Evolutionary conservation across 2,797 vertebrate species (phyloP).

Genomic region (Urophycis tenuis): DNA sequence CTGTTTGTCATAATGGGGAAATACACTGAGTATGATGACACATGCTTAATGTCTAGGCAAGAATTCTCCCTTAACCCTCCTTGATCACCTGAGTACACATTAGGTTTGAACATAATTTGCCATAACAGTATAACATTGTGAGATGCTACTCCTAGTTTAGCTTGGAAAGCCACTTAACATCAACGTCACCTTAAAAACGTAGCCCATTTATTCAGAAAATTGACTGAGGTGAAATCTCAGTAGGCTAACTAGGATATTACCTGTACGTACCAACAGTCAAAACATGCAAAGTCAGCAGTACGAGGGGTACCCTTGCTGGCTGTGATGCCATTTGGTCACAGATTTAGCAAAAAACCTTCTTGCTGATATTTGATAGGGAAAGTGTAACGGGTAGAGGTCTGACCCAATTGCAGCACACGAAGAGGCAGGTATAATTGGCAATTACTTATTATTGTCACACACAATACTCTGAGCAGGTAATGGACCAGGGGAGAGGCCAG

Average conservation of each 20-base stretch:
- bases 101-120: background rate
- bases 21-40: background rate
- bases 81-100: background rate
- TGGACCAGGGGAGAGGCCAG: too few species aligned
- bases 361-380: background rate
- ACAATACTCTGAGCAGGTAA: too few species aligned
- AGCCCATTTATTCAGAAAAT: background rate
- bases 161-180: background rate
- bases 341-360: background rate
- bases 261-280: background rate
- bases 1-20: background rate
- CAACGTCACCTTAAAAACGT: background rate
- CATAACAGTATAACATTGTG: background rate
- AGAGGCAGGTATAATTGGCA: too few species aligned
- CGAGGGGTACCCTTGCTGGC: background rate
- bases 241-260: conserved; percentile 1
- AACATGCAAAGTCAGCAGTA: background rate
- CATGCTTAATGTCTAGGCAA: background rate
- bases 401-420: too few species aligned
- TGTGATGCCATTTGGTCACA: background rate
- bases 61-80: background rate
- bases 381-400: too few species aligned
- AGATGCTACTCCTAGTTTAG: background rate
- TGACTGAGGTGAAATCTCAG: background rate
- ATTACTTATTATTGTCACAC: too few species aligned